Evolutionary conservation across 2,113 vertebrate genomes (phyloP).

Genomic region (Lethenteron reissneri): DNA sequence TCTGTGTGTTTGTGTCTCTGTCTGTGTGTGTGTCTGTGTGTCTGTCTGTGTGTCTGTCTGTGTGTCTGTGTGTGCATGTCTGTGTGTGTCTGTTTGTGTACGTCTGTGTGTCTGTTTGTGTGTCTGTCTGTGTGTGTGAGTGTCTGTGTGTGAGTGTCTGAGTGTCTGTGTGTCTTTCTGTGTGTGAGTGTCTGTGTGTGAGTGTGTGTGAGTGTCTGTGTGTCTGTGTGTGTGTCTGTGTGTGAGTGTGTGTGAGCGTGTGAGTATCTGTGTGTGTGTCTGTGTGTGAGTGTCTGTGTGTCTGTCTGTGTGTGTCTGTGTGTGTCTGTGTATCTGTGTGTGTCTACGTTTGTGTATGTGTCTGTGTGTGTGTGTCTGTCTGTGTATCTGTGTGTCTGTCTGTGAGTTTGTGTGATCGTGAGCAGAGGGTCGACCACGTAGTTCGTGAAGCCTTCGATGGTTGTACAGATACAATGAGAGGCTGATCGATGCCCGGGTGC

Average conservation of each 20-base stretch:
- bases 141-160: not conserved
- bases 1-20: no score
- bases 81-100: no score
- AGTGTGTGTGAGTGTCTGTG: not conserved
- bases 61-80: no score
- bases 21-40: no score
- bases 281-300: not conserved
- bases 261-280: not conserved
- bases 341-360: not conserved
- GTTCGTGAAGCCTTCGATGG: no score
- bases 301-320: not conserved
- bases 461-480: no score
- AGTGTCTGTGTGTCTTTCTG: not conserved
- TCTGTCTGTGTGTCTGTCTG: no score
- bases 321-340: not conserved
- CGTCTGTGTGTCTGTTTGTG: not conserved
- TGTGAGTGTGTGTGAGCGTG: not conserved
- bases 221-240: not conserved
- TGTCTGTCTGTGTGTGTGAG: not conserved
- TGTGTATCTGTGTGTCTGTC: constrained; percentile 2
- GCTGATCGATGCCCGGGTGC: no score
- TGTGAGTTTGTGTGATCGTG: not conserved
- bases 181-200: not conserved
- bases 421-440: not conserved
- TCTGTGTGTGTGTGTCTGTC: not conserved